These are phyloP conservation scores for Drosophila rubida DNA, from an alignment of 2,888 invertebrate species.

Conservation along the genomic window DNA sequence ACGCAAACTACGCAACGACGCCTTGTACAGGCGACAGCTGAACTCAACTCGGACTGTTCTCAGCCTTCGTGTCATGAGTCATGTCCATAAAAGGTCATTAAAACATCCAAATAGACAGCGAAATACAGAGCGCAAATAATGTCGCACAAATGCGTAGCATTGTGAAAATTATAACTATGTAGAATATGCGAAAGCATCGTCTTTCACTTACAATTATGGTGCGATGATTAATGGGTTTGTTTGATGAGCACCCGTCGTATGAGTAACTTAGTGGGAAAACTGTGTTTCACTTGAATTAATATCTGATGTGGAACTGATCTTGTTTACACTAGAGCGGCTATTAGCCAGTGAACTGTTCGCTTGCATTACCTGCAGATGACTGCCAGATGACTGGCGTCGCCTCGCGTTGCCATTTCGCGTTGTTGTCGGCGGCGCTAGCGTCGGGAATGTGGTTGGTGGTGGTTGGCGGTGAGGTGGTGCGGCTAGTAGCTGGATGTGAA, in stretches of 20 bases:
- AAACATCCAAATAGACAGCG: not conserved
- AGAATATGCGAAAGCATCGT: not conserved
- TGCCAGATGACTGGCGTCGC: slow-evolving; percentile 71
- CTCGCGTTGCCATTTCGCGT: slow-evolving; percentile 61
- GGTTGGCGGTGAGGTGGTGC: slow-evolving; percentile 12
- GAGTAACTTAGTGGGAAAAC: slow-evolving; percentile 36
- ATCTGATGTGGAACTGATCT: slow-evolving; percentile 5
- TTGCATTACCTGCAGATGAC: slow-evolving; percentile 83
- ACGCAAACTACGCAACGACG: slow-evolving; percentile 1
- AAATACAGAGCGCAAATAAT: slow-evolving; percentile 9
- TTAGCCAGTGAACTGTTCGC: slow-evolving; percentile 63
- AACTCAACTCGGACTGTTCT: not conserved
- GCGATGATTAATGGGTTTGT: slow-evolving; percentile 31
- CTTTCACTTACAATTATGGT: slow-evolving; percentile 46
- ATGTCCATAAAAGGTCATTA: slow-evolving; percentile 55
- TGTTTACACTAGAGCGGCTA: slow-evolving; percentile 27
- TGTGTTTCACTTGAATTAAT: slow-evolving; percentile 39
- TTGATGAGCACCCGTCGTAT: slow-evolving; percentile 37
- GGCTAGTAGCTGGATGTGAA: slow-evolving; percentile 22
- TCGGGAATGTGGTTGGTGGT: not conserved
- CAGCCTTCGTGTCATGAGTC: slow-evolving; percentile 51
- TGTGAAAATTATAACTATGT: not conserved
- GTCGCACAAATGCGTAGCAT: slow-evolving; percentile 19
- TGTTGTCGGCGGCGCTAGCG: slow-evolving; percentile 21
- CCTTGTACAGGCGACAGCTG: slow-evolving; percentile 37